A percentile compares a stretch with the other conserved stretches of the same genome.
phyloP scores from a whole-genome alignment of 92 coral and sea anemone genomes.

The Actinernus sp. region DNA sequence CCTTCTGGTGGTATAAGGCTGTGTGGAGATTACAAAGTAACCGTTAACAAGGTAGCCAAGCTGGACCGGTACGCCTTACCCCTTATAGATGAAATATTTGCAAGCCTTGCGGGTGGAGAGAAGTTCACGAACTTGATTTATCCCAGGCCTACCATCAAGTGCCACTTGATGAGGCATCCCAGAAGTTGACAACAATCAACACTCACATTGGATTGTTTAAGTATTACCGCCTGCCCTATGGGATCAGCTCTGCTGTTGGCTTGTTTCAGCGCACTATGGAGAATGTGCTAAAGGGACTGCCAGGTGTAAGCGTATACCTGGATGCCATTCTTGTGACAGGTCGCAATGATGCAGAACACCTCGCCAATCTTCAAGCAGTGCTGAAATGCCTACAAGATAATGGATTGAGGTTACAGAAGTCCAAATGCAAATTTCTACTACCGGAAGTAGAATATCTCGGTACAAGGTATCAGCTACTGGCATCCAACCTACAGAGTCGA shows the following conservation, averaged over 20 bases:
- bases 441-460: slow-evolving; percentile 30
- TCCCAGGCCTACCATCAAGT: slow-evolving; percentile 51
- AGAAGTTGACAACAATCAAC: slow-evolving; percentile 29
- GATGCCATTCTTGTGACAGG: slow-evolving; percentile 32
- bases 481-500: slow-evolving; percentile 14
- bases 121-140: slow-evolving; percentile 26
- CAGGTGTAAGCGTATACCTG: slow-evolving; percentile 12
- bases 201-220: slow-evolving; percentile 49
- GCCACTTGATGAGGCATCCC: slow-evolving; percentile 9
- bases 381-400: slow-evolving; percentile 22
- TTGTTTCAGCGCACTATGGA: slow-evolving; percentile 23
- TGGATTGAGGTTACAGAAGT: slow-evolving; percentile 20
- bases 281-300: slow-evolving; percentile 24
- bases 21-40: slow-evolving; percentile 53
- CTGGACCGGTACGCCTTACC: slow-evolving; percentile 41
- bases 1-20: slow-evolving; percentile 23
- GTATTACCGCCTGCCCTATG: slow-evolving; percentile 49
- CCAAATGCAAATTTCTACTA: slow-evolving; percentile 30
- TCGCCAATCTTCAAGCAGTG: slow-evolving; percentile 27
- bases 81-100: slow-evolving; percentile 21
- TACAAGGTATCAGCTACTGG: slow-evolving; percentile 11
- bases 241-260: no score
- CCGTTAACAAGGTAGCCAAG: slow-evolving; percentile 42
- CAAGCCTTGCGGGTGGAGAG: not conserved
- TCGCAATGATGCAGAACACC: slow-evolving; percentile 17